A percentile compares a stretch with the other conserved stretches of the same genome.
Conservation (phyloP, 1,140 invertebrate genomes). For the Octopus sinensis region DNA sequence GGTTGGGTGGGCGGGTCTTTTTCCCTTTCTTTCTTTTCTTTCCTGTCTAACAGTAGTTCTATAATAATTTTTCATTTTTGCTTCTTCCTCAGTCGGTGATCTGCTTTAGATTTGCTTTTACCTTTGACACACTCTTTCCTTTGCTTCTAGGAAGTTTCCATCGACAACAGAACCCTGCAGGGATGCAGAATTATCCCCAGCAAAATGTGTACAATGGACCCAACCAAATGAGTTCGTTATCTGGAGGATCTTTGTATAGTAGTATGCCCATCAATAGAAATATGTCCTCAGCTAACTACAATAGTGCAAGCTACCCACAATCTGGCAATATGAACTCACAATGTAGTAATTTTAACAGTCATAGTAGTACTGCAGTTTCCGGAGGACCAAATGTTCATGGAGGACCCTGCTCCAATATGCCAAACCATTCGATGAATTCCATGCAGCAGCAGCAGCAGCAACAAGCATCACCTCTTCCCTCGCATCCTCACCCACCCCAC, state of each 20-base stretch:
- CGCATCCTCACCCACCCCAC: not conserved
- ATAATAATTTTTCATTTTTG: conserved; percentile 4
- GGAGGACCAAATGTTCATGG: conserved; percentile 16
- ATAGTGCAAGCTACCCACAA: conserved; percentile 29
- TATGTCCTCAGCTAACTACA: conserved; percentile 33
- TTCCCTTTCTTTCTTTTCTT: not conserved
- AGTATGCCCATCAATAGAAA: conserved; percentile 44
- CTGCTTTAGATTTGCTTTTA: conserved; percentile 12
- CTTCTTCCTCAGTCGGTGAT: conserved; percentile 10
- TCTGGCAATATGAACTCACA: conserved; percentile 46
- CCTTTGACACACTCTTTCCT: conserved; percentile 9
- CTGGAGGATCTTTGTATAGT: conserved; percentile 35
- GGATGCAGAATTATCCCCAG: conserved; percentile 47
- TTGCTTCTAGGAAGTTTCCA: conserved; percentile 12
- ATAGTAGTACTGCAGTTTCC: conserved; percentile 39
- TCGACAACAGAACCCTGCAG: conserved; percentile 23
- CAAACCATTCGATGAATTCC: conserved; percentile 19
- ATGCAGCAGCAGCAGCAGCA: conserved; percentile 19
- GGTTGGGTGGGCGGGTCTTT: not conserved
- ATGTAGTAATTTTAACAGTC: conserved; percentile 46
- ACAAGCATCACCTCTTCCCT: conserved; percentile 4
- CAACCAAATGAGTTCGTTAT: conserved; percentile 37
- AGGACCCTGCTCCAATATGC: conserved; percentile 18
- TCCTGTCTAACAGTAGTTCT: not conserved
- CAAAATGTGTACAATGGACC: conserved; percentile 52